A percentile compares a stretch with the other conserved stretches of the same genome.
Conservation (phyloP, 2,797 vertebrate species). For the Rhinogobio ventralis region DNA sequence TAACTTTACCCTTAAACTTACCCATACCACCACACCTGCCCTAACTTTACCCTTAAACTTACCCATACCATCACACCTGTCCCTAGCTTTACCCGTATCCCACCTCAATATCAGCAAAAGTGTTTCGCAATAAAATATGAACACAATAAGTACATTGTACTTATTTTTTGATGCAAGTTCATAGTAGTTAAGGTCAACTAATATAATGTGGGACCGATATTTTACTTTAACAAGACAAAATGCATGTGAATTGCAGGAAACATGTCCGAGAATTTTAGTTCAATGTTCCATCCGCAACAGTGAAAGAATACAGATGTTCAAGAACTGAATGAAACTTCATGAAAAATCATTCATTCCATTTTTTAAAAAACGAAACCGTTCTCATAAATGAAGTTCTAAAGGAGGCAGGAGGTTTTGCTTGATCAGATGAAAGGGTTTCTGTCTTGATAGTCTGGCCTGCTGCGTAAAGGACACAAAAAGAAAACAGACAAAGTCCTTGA, state of each 20-base stretch:
- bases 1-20: too few species aligned
- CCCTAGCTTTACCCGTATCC: too few species aligned
- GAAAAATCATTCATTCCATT: not conserved
- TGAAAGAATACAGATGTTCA: not conserved
- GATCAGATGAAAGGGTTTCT: slow-evolving; percentile 81
- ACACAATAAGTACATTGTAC: too few species aligned
- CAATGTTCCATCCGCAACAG: not conserved
- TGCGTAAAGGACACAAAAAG: slow-evolving; percentile 42
- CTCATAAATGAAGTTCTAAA: slow-evolving; percentile 53
- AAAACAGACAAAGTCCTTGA: slow-evolving; percentile 42
- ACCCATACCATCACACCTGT: too few species aligned
- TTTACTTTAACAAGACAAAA: not conserved
- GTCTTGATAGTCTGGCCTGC: slow-evolving; percentile 77
- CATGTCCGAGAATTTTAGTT: too few species aligned
- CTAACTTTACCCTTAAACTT: too few species aligned
- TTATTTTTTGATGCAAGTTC: too few species aligned
- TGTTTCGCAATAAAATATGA: too few species aligned
- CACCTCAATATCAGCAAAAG: too few species aligned
- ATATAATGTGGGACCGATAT: not conserved
- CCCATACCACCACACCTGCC: too few species aligned
- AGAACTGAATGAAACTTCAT: not conserved
- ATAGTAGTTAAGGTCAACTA: too few species aligned
- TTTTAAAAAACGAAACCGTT: not conserved
- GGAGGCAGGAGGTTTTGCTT: slow-evolving; percentile 82
- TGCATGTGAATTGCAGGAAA: not conserved